These are phyloP conservation scores for Agapostemon virescens DNA, from an alignment of 2,888 invertebrate species.

Conservation along the genomic window DNA sequence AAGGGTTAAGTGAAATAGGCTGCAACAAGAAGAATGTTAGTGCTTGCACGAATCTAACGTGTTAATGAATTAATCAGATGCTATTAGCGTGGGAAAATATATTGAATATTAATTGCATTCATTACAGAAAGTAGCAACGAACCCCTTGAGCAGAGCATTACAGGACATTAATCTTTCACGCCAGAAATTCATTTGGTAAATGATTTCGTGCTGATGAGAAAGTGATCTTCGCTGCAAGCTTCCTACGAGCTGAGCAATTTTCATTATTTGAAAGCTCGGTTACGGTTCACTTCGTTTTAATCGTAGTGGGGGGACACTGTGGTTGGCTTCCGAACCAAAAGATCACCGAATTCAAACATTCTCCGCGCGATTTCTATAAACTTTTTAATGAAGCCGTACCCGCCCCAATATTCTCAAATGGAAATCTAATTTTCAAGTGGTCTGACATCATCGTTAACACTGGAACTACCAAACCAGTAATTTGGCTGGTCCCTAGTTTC, in stretches of 20 bases:
- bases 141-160: neutral
- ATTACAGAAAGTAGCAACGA: neutral
- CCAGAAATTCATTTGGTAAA: slow-evolving; percentile 12
- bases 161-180: neutral
- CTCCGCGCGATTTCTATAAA: neutral
- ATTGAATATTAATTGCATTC: slow-evolving; percentile 4
- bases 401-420: neutral
- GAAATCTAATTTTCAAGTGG: too few relatives aligned
- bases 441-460: too few relatives aligned
- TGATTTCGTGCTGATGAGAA: slow-evolving; percentile 4
- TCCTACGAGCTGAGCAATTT: slow-evolving; percentile 6
- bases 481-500: too few relatives aligned
- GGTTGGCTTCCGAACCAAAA: neutral
- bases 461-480: too few relatives aligned
- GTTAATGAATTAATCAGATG: neutral
- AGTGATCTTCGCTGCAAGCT: neutral
- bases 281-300: slow-evolving; percentile 5
- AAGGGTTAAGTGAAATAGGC: too few relatives aligned
- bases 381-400: neutral
- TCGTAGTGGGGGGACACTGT: neutral
- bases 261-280: slow-evolving; percentile 16
- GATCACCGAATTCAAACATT: neutral
- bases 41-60: neutral
- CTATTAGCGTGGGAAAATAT: neutral
- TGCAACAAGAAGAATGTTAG: neutral